These are phyloP conservation scores for Mystacides longicornis DNA, from an alignment of 2,888 invertebrate species.

Conservation along the genomic window DNA sequence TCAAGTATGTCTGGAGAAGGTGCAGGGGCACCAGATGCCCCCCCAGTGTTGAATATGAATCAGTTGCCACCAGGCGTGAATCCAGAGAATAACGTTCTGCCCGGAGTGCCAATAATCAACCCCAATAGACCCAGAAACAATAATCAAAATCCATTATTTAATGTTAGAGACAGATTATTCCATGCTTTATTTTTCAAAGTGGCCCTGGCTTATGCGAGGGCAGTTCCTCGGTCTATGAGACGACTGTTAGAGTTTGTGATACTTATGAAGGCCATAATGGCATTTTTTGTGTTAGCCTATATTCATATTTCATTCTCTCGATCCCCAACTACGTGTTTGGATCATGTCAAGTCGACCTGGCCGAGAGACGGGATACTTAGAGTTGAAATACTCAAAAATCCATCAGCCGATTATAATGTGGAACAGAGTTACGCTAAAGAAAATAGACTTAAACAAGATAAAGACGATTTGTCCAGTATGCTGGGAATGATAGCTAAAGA, in stretches of 20 bases:
- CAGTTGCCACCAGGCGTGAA: constrained; percentile 42
- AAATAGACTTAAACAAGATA: constrained; percentile 60
- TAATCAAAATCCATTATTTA: constrained; percentile 70
- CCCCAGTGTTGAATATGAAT: constrained; percentile 33
- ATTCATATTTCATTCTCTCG: constrained; percentile 92
- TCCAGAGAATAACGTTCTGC: constrained; percentile 46
- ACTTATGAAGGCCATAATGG: constrained; percentile 66
- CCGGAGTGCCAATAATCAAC: constrained; percentile 50
- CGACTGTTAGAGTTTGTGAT: constrained; percentile 78
- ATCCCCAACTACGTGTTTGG: constrained; percentile 87
- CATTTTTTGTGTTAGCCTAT: constrained; percentile 87
- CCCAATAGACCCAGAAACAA: constrained; percentile 50
- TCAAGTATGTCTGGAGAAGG: constrained; percentile 18
- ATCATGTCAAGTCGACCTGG: constrained; percentile 84
- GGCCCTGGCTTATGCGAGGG: constrained; percentile 84
- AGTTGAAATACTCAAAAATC: constrained; percentile 76
- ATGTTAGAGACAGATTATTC: constrained; percentile 85
- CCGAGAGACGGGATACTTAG: constrained; percentile 91
- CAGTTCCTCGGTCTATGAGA: constrained; percentile 76
- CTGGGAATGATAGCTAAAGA: constrained; percentile 59
- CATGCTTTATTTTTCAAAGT: constrained; percentile 91
- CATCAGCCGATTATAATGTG: constrained; percentile 66
- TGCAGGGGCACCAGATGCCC: constrained; percentile 11
- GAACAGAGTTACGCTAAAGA: constrained; percentile 81
- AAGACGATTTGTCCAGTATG: constrained; percentile 51